phyloP scores from a whole-genome alignment of 2,797 vertebrate genomes.

The Geotrypetes seraphini region DNA sequence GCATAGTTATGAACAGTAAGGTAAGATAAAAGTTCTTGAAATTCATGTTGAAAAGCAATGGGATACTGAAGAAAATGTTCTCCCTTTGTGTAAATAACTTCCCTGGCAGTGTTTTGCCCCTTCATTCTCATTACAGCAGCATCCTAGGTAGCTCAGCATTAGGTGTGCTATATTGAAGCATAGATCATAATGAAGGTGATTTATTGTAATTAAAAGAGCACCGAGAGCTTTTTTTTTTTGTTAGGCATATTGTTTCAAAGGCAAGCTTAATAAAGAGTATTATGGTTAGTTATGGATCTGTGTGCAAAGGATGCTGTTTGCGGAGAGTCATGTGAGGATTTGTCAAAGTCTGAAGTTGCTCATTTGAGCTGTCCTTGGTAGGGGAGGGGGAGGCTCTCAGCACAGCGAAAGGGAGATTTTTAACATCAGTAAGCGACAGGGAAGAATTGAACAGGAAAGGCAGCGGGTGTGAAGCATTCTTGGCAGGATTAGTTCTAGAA shows the following conservation, averaged over 20 bases:
- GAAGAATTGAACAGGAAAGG: slow-evolving; percentile 45
- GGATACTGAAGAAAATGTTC: slow-evolving; percentile 36
- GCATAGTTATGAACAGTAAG: slow-evolving; percentile 43
- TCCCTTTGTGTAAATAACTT: slow-evolving; percentile 48
- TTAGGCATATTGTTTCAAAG: slow-evolving; percentile 48
- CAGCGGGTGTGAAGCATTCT: slow-evolving; percentile 46
- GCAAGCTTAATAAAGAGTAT: slow-evolving; percentile 53
- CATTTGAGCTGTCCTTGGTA: slow-evolving; percentile 38
- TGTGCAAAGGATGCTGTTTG: slow-evolving; percentile 50
- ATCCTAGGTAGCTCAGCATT: slow-evolving; percentile 43
- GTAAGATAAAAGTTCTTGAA: slow-evolving; percentile 62
- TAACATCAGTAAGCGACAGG: slow-evolving; percentile 17
- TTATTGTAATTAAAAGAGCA: slow-evolving; percentile 64
- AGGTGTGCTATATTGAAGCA: slow-evolving; percentile 40
- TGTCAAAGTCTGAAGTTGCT: slow-evolving; percentile 52
- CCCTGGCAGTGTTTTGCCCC: slow-evolving; percentile 24
- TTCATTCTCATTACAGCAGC: slow-evolving; percentile 44
- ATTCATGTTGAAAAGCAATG: slow-evolving; percentile 42
- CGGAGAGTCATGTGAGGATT: slow-evolving; percentile 41
- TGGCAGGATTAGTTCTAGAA: slow-evolving; percentile 56
- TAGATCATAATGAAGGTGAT: slow-evolving; percentile 60
- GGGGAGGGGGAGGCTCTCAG: slow-evolving; percentile 20
- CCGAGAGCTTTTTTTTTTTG: slow-evolving; percentile 42
- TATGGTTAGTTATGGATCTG: slow-evolving; percentile 60
- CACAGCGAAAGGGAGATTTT: slow-evolving; percentile 43